Evolutionary conservation across 1,140 invertebrate genomes (phyloP), one percentile per base, ranked within the genome.

Genomic region (Limonius californicus): DNA sequence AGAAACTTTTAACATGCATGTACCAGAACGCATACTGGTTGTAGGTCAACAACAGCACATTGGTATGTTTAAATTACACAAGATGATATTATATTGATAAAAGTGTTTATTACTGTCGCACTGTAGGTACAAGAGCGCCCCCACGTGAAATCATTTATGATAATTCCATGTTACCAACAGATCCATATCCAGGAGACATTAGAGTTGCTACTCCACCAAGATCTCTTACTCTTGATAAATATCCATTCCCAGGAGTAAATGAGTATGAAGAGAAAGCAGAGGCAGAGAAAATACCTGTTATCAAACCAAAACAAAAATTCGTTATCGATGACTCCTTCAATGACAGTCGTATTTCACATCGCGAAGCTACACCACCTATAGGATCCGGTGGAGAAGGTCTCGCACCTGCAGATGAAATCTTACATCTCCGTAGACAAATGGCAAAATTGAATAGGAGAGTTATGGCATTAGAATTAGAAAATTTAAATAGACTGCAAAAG

Each of bases 1-100:
- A 72, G 88, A 91, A 65, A 89, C 89, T 78, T 85, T 89, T 75
- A 85, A 90, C 64, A 95, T 95, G 92, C 87, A 87, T 72, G 92
- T 95, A 21, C 92, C 92, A n/a, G 92, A 94, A 68, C 82, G 91
- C 71, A 95, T 95, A 76, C 80, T 95, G 64, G 90, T 94, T 55
- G 82, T 87, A 68, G 92, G 90, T 14, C 87, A 92, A 74, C 90
- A 94, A 70, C 88, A 92, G 73, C 89, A 92, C 78, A 71, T 90
- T 73, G 83, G 82, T 83, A 72, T 73, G 59, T 62, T 20, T 27
- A 27, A 27, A 27, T 27, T 4, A 27, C 23, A n/a, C n/a, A n/a
- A n/a, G 3, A 7, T 14, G 42, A 45, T 8, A 45, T 14, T 16
- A 16, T 45, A 14, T 16, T 45, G 7, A 8, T 14, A 7, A 4